Evolutionary conservation across 2,797 vertebrate genomes (phyloP).

Genomic region (Psittacula echo): DNA sequence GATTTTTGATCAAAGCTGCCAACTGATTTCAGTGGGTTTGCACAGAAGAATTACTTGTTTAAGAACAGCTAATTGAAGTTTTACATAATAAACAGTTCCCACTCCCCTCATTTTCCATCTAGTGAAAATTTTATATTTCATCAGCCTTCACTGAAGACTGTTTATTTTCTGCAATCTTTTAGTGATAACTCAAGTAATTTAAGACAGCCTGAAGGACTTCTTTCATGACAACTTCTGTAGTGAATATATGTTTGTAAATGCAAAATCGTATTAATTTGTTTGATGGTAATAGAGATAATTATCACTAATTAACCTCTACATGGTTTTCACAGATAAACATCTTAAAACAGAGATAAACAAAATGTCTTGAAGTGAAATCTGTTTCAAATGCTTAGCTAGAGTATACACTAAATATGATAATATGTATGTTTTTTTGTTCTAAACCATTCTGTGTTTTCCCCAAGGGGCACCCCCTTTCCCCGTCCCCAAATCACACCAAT

Average conservation of each 20-base stretch:
- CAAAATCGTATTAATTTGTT: slow-evolving; percentile 43
- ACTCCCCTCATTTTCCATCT: not conserved
- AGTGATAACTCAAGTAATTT: not conserved
- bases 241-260: slow-evolving; percentile 28
- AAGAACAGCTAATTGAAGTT: not conserved
- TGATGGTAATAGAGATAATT: slow-evolving; percentile 30
- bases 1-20: not conserved
- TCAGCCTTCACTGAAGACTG: not conserved
- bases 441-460: not conserved
- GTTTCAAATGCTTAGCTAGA: not conserved
- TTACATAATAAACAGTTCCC: not conserved
- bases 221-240: slow-evolving; percentile 3
- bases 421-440: not conserved
- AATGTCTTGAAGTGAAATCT: not conserved
- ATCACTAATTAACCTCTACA: slow-evolving; percentile 30
- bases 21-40: not conserved
- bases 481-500: not conserved
- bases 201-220: not conserved
- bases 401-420: not conserved
- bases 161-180: slow-evolving; percentile 6
- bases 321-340: slow-evolving; percentile 8
- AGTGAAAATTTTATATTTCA: not conserved
- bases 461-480: not conserved
- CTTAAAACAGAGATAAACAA: slow-evolving; percentile 21
- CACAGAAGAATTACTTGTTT: not conserved